These are phyloP conservation scores for Xiphophorus hellerii DNA, from an alignment of 2,113 vertebrate species.

Conservation along the genomic window DNA sequence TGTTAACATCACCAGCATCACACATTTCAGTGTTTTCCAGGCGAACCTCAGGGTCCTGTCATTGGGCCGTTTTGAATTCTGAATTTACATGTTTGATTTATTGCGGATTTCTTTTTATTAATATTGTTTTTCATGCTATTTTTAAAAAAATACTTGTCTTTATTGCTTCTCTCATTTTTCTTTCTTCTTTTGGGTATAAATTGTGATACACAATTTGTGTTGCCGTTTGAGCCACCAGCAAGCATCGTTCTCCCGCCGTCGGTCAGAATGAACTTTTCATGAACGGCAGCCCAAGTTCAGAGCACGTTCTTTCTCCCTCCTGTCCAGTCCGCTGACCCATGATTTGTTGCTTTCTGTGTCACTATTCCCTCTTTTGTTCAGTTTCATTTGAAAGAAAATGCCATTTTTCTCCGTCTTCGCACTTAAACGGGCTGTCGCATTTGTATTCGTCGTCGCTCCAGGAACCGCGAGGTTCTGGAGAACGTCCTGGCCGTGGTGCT, in stretches of 20 bases:
- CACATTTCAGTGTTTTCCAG: no score
- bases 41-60: no score
- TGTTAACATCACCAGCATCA: no score
- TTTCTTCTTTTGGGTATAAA: not conserved
- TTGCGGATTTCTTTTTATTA: no score
- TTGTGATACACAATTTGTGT: not conserved
- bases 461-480: slow-evolving; percentile 97
- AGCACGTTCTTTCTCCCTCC: not conserved
- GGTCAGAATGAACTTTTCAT: not conserved
- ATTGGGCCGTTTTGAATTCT: no score
- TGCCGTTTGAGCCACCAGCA: not conserved
- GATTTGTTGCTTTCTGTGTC: not conserved
- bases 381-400: not conserved
- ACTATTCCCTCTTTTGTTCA: not conserved
- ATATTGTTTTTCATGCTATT: no score
- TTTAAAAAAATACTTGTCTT: no score
- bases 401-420: no score
- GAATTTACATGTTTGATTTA: no score
- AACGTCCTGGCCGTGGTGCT: slow-evolving; percentile 92
- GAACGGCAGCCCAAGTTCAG: not conserved
- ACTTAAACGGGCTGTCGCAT: not conserved
- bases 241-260: not conserved
- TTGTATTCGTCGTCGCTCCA: slow-evolving; percentile 17
- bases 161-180: no score
- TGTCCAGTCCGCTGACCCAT: not conserved